Evolutionary conservation across 2,888 invertebrate genomes (phyloP).

Genomic region (Leucophora obtusa): DNA sequence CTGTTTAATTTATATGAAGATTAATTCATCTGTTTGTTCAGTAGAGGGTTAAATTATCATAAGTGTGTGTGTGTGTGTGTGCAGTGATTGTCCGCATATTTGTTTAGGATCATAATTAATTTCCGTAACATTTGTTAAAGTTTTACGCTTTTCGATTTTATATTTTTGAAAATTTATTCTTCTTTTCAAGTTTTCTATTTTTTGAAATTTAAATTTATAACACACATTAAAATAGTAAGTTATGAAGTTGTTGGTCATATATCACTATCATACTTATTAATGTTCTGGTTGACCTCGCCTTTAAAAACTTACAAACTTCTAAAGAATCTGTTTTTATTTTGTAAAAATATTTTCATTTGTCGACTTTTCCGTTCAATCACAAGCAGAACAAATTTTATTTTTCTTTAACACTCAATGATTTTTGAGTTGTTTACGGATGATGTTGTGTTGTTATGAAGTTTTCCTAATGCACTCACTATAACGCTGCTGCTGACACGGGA

Average conservation of each 20-base stretch:
- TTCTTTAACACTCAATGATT: constrained; percentile 15
- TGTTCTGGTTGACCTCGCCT: constrained; percentile 55
- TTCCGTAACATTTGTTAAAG: constrained; percentile 36
- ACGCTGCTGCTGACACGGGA: not conserved
- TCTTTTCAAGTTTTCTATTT: not conserved
- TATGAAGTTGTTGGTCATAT: constrained; percentile 32
- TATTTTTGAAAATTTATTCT: not conserved
- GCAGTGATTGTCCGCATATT: not conserved
- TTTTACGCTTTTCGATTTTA: constrained; percentile 17
- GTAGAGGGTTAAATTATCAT: not conserved
- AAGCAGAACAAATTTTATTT: constrained; percentile 29
- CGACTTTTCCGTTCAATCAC: not conserved
- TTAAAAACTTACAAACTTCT: not conserved
- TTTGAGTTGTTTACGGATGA: constrained; percentile 1
- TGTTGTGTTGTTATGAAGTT: not conserved
- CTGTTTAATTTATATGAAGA: no score
- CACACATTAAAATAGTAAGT: not conserved
- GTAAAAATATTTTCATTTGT: not conserved
- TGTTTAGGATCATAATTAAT: constrained; percentile 31
- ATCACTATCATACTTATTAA: constrained; percentile 36
- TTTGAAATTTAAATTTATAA: not conserved
- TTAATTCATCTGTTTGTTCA: no score
- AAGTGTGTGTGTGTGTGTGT: not conserved
- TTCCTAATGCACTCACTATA: not conserved
- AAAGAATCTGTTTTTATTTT: not conserved